Percentiles rank a stretch among this genome's conserved stretches.
phyloP scores from a whole-genome alignment of 2,888 invertebrate species.

The Chymomyza fuscimana region DNA sequence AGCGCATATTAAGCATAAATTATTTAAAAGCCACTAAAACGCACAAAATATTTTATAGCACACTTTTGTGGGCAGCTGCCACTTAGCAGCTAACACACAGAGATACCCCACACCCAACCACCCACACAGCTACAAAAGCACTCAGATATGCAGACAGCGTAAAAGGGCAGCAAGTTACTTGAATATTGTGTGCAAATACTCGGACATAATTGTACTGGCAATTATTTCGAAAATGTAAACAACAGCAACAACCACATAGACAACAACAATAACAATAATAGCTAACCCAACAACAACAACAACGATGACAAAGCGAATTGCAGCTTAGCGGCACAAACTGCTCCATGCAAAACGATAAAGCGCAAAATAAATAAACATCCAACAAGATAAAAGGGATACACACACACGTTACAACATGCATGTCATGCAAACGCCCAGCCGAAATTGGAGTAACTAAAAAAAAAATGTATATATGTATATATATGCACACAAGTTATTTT shows the following conservation, averaged over 20 bases:
- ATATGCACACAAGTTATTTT: conserved; percentile 58
- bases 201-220: conserved; percentile 53
- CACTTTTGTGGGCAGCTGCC: conserved; percentile 48
- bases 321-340: conserved; percentile 35
- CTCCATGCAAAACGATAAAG: conserved; percentile 13
- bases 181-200: conserved; percentile 14
- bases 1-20: conserved; percentile 65
- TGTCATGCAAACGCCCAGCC: background rate
- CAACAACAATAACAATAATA: background rate
- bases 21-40: conserved; percentile 49
- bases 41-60: conserved; percentile 61
- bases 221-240: conserved; percentile 45
- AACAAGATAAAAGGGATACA: conserved; percentile 16
- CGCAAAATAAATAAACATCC: conserved; percentile 30
- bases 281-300: conserved; percentile 14
- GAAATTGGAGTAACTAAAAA: conserved; percentile 17
- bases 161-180: background rate
- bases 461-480: conserved; percentile 31
- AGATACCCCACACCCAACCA: background rate
- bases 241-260: conserved; percentile 17
- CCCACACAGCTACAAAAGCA: background rate
- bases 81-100: background rate
- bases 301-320: conserved; percentile 33
- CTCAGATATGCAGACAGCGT: background rate
- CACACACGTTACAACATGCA: conserved; percentile 18